Evolutionary conservation across 2,888 invertebrate species (phyloP).

Genomic region (Phaedon cochleariae): DNA sequence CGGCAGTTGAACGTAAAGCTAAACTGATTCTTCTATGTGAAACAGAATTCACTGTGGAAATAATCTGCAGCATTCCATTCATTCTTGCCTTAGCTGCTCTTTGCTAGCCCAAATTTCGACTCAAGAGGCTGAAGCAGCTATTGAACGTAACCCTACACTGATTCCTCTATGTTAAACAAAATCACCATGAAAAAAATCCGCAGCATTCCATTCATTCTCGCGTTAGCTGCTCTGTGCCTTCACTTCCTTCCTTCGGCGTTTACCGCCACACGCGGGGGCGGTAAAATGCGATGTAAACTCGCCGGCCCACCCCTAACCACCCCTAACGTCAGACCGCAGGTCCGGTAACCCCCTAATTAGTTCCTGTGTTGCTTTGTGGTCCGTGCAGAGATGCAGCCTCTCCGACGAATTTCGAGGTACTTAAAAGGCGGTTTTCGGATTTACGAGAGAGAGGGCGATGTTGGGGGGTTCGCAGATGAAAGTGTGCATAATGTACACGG

Average conservation of each 20-base stretch:
- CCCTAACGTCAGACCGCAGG: slow-evolving; percentile 28
- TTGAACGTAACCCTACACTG: too few species aligned
- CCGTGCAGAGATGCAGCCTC: background rate
- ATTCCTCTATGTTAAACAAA: background rate
- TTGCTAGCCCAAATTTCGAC: too few species aligned
- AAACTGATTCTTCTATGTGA: too few species aligned
- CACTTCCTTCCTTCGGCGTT: slow-evolving; percentile 43
- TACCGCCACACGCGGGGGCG: background rate
- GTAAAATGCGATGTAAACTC: slow-evolving; percentile 8
- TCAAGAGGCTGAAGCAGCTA: too few species aligned
- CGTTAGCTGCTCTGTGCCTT: background rate
- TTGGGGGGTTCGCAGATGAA: background rate
- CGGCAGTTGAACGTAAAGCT: too few species aligned
- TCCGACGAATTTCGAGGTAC: background rate
- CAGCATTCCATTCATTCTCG: background rate
- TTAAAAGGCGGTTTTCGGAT: background rate
- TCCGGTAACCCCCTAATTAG: slow-evolving; percentile 46
- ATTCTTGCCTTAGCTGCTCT: too few species aligned
- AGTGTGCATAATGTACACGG: background rate
- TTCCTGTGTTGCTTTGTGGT: slow-evolving; percentile 37
- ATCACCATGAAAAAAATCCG: background rate
- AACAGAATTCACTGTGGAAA: too few species aligned
- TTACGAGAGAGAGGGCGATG: background rate
- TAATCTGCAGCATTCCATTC: too few species aligned
- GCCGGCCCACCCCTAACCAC: background rate